Conservation (phyloP, 2,888 invertebrate genomes). For the Germaria angustata region DNA sequence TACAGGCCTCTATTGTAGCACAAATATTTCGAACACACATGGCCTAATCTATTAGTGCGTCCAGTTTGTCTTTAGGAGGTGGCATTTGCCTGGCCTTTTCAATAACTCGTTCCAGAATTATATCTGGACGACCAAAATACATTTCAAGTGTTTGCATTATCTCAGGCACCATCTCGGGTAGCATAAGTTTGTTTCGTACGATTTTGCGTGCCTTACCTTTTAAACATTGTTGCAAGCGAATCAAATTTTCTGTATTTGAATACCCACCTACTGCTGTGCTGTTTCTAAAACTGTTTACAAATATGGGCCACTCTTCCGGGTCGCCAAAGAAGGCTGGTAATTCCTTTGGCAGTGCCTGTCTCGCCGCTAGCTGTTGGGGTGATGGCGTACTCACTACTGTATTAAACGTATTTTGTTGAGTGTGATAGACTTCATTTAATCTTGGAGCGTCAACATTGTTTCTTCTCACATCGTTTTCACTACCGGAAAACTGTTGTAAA, state of each 20-base stretch:
- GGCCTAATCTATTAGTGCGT: constrained; percentile 47
- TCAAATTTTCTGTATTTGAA: constrained; percentile 43
- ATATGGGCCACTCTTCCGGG: constrained; percentile 52
- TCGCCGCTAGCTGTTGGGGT: constrained; percentile 37
- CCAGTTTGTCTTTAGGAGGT: constrained; percentile 27
- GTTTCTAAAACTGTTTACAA: constrained; percentile 49
- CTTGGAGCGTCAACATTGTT: background rate
- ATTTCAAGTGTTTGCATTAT: constrained; percentile 48
- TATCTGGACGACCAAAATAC: constrained; percentile 49
- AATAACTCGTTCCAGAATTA: constrained; percentile 38
- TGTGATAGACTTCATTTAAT: background rate
- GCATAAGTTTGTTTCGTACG: constrained; percentile 31
- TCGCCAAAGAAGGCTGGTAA: constrained; percentile 43
- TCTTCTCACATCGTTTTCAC: background rate
- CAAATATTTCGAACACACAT: constrained; percentile 39
- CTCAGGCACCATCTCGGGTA: constrained; percentile 44
- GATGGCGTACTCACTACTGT: background rate
- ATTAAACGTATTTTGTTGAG: background rate
- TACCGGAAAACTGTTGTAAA: constrained; percentile 19
- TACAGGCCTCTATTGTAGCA: constrained; percentile 38
- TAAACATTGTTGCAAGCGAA: constrained; percentile 43
- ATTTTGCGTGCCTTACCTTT: constrained; percentile 51
- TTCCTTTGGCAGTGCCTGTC: constrained; percentile 44
- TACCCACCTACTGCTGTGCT: constrained; percentile 41
- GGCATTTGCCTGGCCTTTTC: constrained; percentile 38